Base-by-base conservation (phyloP, 1,140 invertebrate genomes). In the Cotesia chilonis region DNA sequence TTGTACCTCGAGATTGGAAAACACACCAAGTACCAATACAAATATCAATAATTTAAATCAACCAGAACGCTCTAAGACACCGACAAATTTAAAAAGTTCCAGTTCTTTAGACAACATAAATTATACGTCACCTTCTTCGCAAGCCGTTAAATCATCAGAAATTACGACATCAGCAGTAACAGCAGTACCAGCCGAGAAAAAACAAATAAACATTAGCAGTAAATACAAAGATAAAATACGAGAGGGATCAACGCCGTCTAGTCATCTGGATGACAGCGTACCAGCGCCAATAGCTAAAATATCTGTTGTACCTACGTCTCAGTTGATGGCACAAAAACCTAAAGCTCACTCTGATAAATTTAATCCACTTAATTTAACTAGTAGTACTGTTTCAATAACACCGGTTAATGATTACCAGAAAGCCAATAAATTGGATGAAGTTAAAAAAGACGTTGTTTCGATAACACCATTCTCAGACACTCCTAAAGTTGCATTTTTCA, bases 341-440 rank as follows among this genome's bases (percentile, higher is more conserved):
- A 83, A 82, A 72, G 75, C 64, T 70, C 78, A 79, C 55, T 5
- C 74, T 4, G 82, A 83, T 6, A 82, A 82, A 64, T 81, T 83
- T 66, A 82, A 83, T 77, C 75, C 81, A 10, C 80, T 83, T 76
- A 80, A 83, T 61, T 64, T 83, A 60, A 80, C 78, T 14, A 81
- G 78, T 66, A 82, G 77, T 69, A 84, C 84, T 20, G 70, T 86
- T 3, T 85, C 84, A 10, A 86, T 86, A 63, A 86, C 84, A 0
- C 84, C 83, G 0, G 84, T 86, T 4, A 85, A 82, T 52, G 84
- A 86, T 63, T 83, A 77, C 63, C 82, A 81, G 28, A 86, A 85
- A 38, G 20, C 47, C 3, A 59, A 14, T 0, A 84, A 84, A 55
- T 36, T 70, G 4, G 60, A 52, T 2, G 84, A 86, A 38, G 63